Evolutionary conservation across 2,797 vertebrate genomes (phyloP).

Genomic region (Sternarchorhynchus goeldii): DNA sequence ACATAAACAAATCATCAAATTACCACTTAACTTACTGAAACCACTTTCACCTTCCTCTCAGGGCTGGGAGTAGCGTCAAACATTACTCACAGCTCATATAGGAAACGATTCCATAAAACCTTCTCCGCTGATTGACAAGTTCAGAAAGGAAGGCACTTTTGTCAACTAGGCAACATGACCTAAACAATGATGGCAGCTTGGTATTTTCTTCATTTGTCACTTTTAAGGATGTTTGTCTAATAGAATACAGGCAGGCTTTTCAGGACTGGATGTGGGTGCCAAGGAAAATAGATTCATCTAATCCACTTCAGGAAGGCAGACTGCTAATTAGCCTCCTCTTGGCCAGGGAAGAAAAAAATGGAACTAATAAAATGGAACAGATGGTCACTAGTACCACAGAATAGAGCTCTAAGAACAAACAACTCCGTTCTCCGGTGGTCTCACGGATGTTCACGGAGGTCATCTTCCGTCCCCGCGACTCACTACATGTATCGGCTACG

Average conservation of each 20-base stretch:
- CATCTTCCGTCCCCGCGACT: conserved; percentile 12
- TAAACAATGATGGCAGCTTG: neutral
- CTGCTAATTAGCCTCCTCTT: conserved; percentile 38
- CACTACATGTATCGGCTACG: conserved; percentile 10
- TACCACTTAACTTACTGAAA: neutral
- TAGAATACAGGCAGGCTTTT: conserved; percentile 2
- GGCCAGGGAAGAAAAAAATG: conserved; percentile 21
- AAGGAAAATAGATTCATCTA: conserved; percentile 33
- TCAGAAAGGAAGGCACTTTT: neutral
- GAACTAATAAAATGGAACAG: neutral
- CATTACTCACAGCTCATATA: neutral
- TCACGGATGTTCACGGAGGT: conserved; percentile 15
- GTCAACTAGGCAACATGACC: neutral
- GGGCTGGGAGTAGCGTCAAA: too few species aligned
- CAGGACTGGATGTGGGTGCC: neutral
- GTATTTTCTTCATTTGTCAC: neutral
- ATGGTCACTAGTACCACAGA: neutral
- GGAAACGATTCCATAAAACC: neutral
- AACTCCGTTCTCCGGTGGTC: conserved; percentile 23
- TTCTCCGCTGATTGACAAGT: neutral
- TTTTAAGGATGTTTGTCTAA: neutral
- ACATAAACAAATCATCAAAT: conserved; percentile 14
- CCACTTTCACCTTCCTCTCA: too few species aligned
- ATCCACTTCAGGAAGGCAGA: conserved; percentile 29
- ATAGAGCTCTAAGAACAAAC: neutral